Percentiles rank a stretch among this genome's conserved stretches.
These are phyloP conservation scores for Rotaria macrura DNA, from an alignment of 2,888 invertebrate genomes.

Conservation along the genomic window DNA sequence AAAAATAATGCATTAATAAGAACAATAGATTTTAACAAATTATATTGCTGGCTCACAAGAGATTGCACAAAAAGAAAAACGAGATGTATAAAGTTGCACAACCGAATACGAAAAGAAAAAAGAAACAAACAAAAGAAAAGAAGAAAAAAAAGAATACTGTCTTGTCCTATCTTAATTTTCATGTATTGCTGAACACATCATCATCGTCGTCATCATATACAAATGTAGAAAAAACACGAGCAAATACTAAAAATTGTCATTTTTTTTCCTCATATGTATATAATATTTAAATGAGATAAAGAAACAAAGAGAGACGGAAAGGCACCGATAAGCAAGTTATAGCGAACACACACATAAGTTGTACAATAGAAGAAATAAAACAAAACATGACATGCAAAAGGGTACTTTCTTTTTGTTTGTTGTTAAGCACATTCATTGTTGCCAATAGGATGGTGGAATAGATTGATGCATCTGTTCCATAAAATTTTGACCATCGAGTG, in stretches of 20 bases:
- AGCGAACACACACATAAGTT: not conserved
- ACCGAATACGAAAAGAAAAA: not conserved
- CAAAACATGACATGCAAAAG: not conserved
- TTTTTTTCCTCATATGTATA: not conserved
- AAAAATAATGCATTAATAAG: too few species aligned
- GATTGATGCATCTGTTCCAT: constrained; percentile 15
- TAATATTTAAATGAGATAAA: not conserved
- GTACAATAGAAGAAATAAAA: not conserved
- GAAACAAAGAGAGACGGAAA: not conserved
- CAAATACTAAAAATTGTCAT: not conserved
- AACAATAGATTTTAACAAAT: too few species aligned
- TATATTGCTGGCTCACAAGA: not conserved
- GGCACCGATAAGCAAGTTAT: constrained; percentile 12
- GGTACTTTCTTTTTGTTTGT: not conserved
- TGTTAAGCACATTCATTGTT: not conserved
- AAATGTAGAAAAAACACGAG: not conserved
- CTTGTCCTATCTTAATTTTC: not conserved
- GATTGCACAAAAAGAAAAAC: not conserved
- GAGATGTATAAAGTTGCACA: too few species aligned
- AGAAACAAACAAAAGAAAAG: not conserved
- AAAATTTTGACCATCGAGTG: not conserved
- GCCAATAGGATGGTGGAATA: constrained; percentile 11
- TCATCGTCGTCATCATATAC: not conserved
- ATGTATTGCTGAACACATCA: not conserved
- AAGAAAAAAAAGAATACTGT: not conserved